A percentile compares a stretch with the other conserved stretches of the same genome.
phyloP scores from a whole-genome alignment of 2,888 invertebrate species.

The Tromatobia lineatoria region DNA sequence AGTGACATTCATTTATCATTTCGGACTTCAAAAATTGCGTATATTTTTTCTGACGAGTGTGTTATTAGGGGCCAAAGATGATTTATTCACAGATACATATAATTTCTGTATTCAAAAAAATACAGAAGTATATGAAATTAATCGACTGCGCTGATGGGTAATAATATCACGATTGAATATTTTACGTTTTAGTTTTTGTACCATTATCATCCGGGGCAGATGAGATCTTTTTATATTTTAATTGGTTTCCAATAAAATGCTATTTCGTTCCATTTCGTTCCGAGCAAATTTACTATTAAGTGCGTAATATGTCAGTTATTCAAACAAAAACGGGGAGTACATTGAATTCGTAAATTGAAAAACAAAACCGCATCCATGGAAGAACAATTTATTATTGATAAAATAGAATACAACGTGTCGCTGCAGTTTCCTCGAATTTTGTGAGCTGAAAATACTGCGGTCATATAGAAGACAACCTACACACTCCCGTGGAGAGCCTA shows the following conservation, averaged over 20 bases:
- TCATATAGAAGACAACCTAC: neutral
- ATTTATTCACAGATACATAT: no score
- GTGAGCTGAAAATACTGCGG: neutral
- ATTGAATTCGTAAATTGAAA: neutral
- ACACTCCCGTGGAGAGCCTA: no score
- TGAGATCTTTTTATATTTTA: neutral
- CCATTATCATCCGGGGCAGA: neutral
- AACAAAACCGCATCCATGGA: no score
- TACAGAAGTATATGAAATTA: neutral
- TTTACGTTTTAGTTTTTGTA: neutral
- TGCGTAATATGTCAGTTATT: neutral
- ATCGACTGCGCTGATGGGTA: neutral
- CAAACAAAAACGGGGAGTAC: neutral
- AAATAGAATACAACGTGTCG: no score
- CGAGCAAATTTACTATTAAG: neutral
- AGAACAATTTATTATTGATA: no score
- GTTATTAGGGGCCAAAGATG: no score
- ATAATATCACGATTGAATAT: neutral
- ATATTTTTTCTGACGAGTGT: no score
- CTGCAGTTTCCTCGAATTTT: neutral
- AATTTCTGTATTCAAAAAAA: neutral
- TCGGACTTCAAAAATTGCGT: no score
- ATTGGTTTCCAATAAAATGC: neutral
- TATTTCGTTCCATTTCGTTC: no score
- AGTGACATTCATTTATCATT: no score